phyloP scores from a whole-genome alignment of 1,140 invertebrate species.

The Eurosta solidaginis region DNA sequence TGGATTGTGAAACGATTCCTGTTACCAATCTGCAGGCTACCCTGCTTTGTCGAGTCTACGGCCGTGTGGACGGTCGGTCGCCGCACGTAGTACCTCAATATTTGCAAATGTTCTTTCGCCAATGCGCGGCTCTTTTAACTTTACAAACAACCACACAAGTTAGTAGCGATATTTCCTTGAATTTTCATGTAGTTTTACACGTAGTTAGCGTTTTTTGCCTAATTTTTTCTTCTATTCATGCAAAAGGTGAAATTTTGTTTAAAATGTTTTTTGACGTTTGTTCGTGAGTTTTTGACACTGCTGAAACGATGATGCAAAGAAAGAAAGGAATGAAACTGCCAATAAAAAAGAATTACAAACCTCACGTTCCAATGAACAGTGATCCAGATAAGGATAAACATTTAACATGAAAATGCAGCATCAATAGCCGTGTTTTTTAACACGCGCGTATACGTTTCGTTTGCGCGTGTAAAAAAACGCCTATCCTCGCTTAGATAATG shows the following conservation, averaged over 20 bases:
- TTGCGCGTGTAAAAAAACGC: too few relatives aligned
- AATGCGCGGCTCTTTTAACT: not conserved
- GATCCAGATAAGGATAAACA: too few relatives aligned
- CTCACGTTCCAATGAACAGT: too few relatives aligned
- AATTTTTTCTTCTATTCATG: constrained; percentile 16
- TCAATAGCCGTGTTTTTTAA: too few relatives aligned
- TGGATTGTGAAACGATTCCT: not conserved
- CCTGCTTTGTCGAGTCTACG: not conserved
- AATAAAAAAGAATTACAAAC: not conserved
- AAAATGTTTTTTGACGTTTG: constrained; percentile 26
- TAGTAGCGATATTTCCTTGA: not conserved
- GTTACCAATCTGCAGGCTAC: not conserved
- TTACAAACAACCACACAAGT: not conserved
- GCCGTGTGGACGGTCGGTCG: not conserved
- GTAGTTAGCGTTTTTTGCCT: constrained; percentile 2
- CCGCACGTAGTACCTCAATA: not conserved
- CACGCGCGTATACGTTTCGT: too few relatives aligned
- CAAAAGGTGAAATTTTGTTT: constrained; percentile 21
- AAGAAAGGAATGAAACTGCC: not conserved
- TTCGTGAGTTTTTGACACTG: constrained; percentile 5
- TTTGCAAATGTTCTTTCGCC: not conserved
- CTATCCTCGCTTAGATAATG: too few relatives aligned
- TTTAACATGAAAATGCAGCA: too few relatives aligned
- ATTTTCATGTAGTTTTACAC: not conserved
- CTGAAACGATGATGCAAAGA: not conserved